Percentiles rank a stretch among this genome's conserved stretches.
These are phyloP conservation scores for Cosmia trapezina DNA, from an alignment of 2,888 invertebrate species.

Conservation along the genomic window DNA sequence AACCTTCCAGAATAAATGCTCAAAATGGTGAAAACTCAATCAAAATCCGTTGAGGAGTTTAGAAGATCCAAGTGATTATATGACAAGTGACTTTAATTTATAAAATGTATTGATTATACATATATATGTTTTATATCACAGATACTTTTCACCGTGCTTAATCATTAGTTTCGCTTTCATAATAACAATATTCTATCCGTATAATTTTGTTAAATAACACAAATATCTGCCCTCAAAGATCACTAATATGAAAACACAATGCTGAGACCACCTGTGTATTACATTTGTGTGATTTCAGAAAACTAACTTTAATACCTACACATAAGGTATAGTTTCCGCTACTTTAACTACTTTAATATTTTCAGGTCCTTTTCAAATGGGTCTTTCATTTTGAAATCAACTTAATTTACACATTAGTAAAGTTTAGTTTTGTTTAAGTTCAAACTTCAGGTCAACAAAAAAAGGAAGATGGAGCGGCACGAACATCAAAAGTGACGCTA, in stretches of 20 bases:
- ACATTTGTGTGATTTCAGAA: too few species aligned
- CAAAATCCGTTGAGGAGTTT: too few species aligned
- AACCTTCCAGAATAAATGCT: too few species aligned
- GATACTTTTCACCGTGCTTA: background rate
- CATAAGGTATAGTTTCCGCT: background rate
- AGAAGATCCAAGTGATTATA: too few species aligned
- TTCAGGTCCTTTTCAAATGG: background rate
- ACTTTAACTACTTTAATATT: background rate
- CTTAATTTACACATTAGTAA: background rate
- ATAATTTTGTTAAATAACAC: background rate
- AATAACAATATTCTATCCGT: background rate
- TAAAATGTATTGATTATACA: background rate
- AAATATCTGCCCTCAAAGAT: background rate
- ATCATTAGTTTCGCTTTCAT: background rate
- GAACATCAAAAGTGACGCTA: too few species aligned
- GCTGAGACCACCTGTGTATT: too few species aligned
- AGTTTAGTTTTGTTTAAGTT: background rate
- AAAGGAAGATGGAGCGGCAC: too few species aligned
- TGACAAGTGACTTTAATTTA: too few species aligned
- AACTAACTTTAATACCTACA: background rate
- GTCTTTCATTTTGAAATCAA: background rate
- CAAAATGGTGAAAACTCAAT: too few species aligned
- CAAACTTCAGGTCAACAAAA: too few species aligned
- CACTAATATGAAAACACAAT: too few species aligned
- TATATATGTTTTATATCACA: background rate